Evolutionary conservation across 2,797 vertebrate species (phyloP).

Genomic region (Gastrophryne carolinensis): DNA sequence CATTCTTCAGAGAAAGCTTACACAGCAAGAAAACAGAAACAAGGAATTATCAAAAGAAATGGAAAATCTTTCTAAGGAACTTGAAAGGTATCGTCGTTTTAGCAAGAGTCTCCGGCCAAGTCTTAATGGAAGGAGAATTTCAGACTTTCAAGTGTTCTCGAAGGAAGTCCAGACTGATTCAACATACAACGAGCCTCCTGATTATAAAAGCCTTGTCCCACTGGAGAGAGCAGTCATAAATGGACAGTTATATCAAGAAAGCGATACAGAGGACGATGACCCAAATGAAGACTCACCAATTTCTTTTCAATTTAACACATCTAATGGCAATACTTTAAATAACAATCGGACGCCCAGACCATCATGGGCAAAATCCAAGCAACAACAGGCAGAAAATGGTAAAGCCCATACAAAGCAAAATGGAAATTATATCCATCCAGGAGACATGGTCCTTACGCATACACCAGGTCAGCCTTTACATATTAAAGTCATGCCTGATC

Average conservation of each 20-base stretch:
- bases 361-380: constrained; percentile 82
- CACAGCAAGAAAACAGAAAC: constrained; percentile 90
- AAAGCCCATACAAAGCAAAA: constrained; percentile 80
- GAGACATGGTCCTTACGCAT: constrained; percentile 86
- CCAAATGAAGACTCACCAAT: constrained; percentile 76
- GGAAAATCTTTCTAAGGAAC: constrained; percentile 85
- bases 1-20: constrained; percentile 85
- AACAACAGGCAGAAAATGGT: constrained; percentile 75
- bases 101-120: constrained; percentile 85
- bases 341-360: constrained; percentile 81
- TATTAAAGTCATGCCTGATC: constrained; percentile 94
- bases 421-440: constrained; percentile 79
- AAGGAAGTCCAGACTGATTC: constrained; percentile 94
- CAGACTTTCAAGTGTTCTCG: constrained; percentile 87
- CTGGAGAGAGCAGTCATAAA: constrained; percentile 81
- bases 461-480: constrained; percentile 91
- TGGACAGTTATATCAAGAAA: constrained; percentile 82
- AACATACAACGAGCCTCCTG: constrained; percentile 73
- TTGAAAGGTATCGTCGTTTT: constrained; percentile 87
- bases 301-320: constrained; percentile 72
- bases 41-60: constrained; percentile 90
- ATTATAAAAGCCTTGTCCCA: constrained; percentile 76
- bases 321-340: constrained; percentile 69
- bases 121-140: constrained; percentile 87
- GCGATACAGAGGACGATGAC: constrained; percentile 72